Evolutionary conservation across 2,113 vertebrate genomes (phyloP).

Genomic region (Coptodon bakossiorum): DNA sequence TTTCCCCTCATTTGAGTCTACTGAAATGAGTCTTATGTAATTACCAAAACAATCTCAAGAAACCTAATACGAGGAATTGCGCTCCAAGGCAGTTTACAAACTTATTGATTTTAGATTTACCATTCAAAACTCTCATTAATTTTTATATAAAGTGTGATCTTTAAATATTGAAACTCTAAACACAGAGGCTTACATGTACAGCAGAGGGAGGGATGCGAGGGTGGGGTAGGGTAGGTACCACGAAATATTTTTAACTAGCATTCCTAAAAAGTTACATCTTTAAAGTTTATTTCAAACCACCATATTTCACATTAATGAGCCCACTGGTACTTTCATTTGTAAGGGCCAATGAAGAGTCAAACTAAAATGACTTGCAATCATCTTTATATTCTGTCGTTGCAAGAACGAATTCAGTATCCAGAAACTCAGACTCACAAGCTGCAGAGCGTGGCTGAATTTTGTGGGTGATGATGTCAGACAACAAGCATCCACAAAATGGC

Average conservation of each 20-base stretch:
- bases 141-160: neutral
- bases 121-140: neutral
- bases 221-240: neutral
- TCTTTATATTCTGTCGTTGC: neutral
- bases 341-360: neutral
- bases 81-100: neutral
- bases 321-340: neutral
- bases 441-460: neutral
- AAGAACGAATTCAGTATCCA: neutral
- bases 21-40: neutral
- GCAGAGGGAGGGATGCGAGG: neutral
- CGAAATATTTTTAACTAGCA: neutral
- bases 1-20: neutral
- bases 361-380: neutral
- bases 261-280: neutral
- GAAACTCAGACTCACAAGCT: neutral
- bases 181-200: neutral
- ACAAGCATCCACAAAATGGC: neutral
- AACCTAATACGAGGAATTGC: neutral
- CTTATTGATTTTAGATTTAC: neutral
- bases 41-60: neutral
- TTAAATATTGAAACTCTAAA: too few species aligned
- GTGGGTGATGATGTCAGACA: neutral
- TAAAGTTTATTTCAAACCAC: neutral
- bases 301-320: neutral